Evolutionary conservation across 2,797 vertebrate genomes (phyloP).

Genomic region (Decapterus maruadsi): DNA sequence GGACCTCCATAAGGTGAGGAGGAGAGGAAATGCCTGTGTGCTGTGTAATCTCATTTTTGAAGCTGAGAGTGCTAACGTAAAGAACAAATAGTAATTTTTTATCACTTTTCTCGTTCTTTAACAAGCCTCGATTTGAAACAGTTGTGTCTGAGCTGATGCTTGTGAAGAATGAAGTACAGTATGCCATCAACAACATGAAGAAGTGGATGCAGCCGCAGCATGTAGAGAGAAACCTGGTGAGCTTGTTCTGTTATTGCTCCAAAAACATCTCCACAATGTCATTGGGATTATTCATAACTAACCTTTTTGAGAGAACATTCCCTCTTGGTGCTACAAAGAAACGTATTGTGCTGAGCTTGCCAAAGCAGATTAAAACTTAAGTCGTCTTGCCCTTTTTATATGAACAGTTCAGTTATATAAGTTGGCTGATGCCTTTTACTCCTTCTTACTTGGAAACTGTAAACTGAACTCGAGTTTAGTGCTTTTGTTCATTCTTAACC

Average conservation of each 20-base stretch:
- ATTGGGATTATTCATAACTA: conserved; percentile 46
- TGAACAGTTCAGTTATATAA: conserved; percentile 9
- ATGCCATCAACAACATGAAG: conserved; percentile 83
- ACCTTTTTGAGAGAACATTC: conserved; percentile 50
- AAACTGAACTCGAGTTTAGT: neutral
- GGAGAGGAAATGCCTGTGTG: neutral
- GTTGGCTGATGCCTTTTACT: conserved; percentile 1
- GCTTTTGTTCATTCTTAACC: conserved; percentile 15
- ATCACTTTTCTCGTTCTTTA: neutral
- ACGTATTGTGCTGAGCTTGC: conserved; percentile 55
- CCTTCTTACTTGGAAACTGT: conserved; percentile 12
- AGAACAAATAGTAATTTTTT: neutral
- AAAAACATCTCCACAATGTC: conserved; percentile 6
- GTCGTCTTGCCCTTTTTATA: conserved; percentile 33
- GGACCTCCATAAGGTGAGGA: conserved; percentile 84
- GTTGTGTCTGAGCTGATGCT: conserved; percentile 83
- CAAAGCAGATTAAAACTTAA: conserved; percentile 78
- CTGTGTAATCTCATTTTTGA: neutral
- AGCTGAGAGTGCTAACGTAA: neutral
- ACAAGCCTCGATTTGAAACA: conserved; percentile 85
- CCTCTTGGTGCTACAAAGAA: conserved; percentile 63
- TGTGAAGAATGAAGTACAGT: conserved; percentile 85
- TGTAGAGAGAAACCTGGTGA: conserved; percentile 85
- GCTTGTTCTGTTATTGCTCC: conserved; percentile 7
- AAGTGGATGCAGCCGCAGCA: conserved; percentile 86